Evolutionary conservation across 2,797 vertebrate genomes (phyloP).

Genomic region (Atherinosoma microstoma): DNA sequence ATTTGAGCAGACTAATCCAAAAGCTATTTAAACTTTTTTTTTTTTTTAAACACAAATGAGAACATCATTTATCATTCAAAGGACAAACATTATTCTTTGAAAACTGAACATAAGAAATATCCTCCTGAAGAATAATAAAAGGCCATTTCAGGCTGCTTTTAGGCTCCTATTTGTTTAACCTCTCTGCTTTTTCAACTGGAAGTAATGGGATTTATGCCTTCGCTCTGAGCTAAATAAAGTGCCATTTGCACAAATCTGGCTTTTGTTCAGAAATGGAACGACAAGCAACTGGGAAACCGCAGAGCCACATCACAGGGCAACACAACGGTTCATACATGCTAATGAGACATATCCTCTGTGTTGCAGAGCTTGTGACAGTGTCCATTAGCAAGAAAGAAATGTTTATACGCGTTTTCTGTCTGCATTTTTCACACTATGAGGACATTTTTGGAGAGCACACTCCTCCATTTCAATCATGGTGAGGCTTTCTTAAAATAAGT

Average conservation of each 20-base stretch:
- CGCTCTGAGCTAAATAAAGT: conserved; percentile 78
- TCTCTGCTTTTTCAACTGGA: conserved; percentile 79
- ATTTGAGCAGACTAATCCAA: conserved; percentile 72
- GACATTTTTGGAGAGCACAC: neutral
- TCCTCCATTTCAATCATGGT: neutral
- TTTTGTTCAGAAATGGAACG: conserved; percentile 82
- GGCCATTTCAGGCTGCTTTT: conserved; percentile 69
- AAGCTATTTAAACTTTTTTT: conserved; percentile 72
- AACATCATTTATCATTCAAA: conserved; percentile 80
- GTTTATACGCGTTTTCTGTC: conserved; percentile 10
- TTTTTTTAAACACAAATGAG: conserved; percentile 69
- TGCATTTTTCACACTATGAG: neutral
- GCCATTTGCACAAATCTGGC: conserved; percentile 87
- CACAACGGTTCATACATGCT: conserved; percentile 69
- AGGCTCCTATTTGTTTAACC: conserved; percentile 83
- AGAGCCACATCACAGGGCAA: conserved; percentile 71
- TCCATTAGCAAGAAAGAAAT: conserved; percentile 39
- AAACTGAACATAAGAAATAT: conserved; percentile 76
- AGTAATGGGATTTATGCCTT: conserved; percentile 85
- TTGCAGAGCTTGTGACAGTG: conserved; percentile 26
- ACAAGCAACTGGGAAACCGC: conserved; percentile 77
- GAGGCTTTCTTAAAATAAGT: neutral
- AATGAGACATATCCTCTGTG: conserved; percentile 65
- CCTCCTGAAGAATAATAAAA: conserved; percentile 75
- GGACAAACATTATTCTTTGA: conserved; percentile 83